These are phyloP conservation scores for Eupithecia vulgata DNA, from an alignment of 2,888 invertebrate genomes.

Conservation along the genomic window DNA sequence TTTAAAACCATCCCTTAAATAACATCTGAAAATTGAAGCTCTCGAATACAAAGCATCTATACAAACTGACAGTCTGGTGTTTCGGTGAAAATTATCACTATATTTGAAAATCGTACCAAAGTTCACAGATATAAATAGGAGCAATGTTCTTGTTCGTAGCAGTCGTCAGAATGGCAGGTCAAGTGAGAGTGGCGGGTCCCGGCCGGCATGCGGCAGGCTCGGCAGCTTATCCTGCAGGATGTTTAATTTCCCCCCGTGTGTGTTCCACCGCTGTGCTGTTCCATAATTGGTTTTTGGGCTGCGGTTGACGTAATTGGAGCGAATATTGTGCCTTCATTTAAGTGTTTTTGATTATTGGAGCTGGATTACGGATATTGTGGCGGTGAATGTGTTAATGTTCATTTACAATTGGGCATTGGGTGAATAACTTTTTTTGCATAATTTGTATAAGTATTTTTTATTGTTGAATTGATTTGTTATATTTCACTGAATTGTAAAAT, in stretches of 20 bases:
- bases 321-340: conserved; percentile 31
- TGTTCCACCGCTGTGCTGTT: conserved; percentile 31
- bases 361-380: conserved; percentile 7
- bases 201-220: not conserved
- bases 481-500: too few species aligned
- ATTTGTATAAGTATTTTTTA: too few species aligned
- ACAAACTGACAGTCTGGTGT: too few species aligned
- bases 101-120: too few species aligned
- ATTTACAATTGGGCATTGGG: not conserved
- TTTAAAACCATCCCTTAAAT: too few species aligned
- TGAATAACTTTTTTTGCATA: too few species aligned
- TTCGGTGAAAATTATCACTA: too few species aligned
- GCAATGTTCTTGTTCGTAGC: not conserved
- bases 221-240: conserved; percentile 26
- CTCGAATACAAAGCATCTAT: too few species aligned
- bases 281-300: conserved; percentile 41
- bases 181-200: not conserved
- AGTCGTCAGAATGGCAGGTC: not conserved
- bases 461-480: too few species aligned
- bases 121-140: not conserved
- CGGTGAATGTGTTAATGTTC: not conserved
- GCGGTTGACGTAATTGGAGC: conserved; percentile 37
- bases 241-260: conserved; percentile 38
- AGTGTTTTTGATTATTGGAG: conserved; percentile 31
- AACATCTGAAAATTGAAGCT: too few species aligned